These are phyloP conservation scores for Patiria miniata DNA, from an alignment of 35 echinoderm and acorn worm species.

Conservation along the genomic window DNA sequence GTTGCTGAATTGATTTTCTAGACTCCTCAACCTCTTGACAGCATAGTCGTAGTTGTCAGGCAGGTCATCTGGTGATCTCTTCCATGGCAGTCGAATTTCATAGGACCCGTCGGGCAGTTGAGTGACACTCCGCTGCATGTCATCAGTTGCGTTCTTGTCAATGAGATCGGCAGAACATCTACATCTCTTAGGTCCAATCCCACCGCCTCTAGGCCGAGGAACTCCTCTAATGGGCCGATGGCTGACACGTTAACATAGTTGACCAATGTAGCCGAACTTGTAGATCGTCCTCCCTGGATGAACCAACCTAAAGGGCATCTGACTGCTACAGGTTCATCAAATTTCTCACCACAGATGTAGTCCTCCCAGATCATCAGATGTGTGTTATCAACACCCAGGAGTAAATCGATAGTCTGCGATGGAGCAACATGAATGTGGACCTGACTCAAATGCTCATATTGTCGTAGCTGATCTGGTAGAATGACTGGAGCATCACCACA, in stretches of 20 bases:
- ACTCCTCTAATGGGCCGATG: slow-evolving; percentile 55
- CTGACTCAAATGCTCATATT: slow-evolving; percentile 43
- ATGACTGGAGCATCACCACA: slow-evolving; percentile 56
- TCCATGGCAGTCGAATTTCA: slow-evolving; percentile 15
- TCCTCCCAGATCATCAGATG: slow-evolving; percentile 61
- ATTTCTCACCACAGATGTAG: slow-evolving; percentile 50
- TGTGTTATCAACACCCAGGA: slow-evolving; percentile 66
- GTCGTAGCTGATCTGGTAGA: slow-evolving; percentile 19
- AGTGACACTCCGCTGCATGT: slow-evolving; percentile 35
- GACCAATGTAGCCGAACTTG: slow-evolving; percentile 20
- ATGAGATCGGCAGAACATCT: background rate
- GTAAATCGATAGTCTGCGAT: slow-evolving; percentile 59
- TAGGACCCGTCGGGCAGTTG: slow-evolving; percentile 31
- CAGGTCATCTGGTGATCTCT: slow-evolving; percentile 44
- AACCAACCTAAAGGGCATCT: slow-evolving; percentile 78
- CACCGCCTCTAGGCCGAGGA: slow-evolving; percentile 40
- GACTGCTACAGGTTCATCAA: slow-evolving; percentile 41
- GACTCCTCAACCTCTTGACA: slow-evolving; percentile 51
- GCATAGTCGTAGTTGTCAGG: slow-evolving; percentile 67
- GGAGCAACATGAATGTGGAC: slow-evolving; percentile 42
- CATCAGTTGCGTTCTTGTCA: slow-evolving; percentile 24
- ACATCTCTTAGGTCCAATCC: slow-evolving; percentile 45
- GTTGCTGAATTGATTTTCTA: slow-evolving; percentile 61
- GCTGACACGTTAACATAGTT: slow-evolving; percentile 75
- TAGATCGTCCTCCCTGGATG: slow-evolving; percentile 53